Percentiles rank a stretch among this genome's conserved stretches.
Evolutionary conservation across 2,888 invertebrate genomes (phyloP).

Genomic region (Gortyna flavago): DNA sequence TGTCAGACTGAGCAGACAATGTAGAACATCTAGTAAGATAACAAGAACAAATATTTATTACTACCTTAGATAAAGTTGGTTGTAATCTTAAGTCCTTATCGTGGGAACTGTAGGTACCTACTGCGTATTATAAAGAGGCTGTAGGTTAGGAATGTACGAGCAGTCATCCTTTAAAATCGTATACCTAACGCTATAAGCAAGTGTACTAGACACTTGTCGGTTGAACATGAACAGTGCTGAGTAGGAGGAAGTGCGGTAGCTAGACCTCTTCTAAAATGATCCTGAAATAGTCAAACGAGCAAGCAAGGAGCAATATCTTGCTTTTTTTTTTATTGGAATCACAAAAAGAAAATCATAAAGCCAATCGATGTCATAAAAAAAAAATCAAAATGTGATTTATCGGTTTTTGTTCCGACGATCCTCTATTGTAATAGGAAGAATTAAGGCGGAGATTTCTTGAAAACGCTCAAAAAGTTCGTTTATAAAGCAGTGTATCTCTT

Average conservation of each 20-base stretch:
- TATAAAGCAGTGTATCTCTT: no score
- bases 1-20: constrained; percentile 32
- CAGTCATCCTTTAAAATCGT: constrained; percentile 20
- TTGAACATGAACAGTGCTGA: no score
- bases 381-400: no score
- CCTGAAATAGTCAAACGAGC: not conserved
- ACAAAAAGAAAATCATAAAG: no score
- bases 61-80: constrained; percentile 42
- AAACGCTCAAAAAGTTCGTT: no score
- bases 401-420: no score
- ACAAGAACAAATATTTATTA: constrained; percentile 51
- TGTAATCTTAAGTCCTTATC: constrained; percentile 36
- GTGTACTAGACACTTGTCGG: not conserved
- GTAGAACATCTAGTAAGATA: constrained; percentile 50
- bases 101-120: constrained; percentile 55
- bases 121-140: constrained; percentile 20
- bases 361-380: no score
- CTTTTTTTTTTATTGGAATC: no score
- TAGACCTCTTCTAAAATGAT: not conserved
- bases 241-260: no score
- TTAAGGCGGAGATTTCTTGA: no score
- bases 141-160: not conserved
- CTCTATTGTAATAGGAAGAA: no score
- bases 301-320: not conserved
- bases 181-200: no score